Evolutionary conservation across 2,888 invertebrate species (phyloP).

Genomic region (Synergus japonicus): DNA sequence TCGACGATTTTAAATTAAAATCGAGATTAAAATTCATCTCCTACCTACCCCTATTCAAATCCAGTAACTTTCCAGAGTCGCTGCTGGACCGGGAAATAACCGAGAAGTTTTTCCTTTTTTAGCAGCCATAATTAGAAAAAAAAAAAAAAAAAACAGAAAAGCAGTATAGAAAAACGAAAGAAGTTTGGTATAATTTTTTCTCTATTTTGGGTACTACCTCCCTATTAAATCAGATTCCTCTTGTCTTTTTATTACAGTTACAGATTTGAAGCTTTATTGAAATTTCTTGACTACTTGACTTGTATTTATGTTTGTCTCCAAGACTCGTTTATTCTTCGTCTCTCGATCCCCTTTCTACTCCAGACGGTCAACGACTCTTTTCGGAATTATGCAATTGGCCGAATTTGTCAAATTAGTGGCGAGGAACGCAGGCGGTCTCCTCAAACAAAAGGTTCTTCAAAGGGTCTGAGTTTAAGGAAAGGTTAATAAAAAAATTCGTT

Average conservation of each 20-base stretch:
- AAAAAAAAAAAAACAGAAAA: no score
- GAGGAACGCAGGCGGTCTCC: conserved; percentile 51
- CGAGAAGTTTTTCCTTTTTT: no score
- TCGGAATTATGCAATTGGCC: conserved; percentile 75
- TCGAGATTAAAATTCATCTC: conserved; percentile 40
- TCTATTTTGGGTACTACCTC: no score
- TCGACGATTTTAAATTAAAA: background rate
- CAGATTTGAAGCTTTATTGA: conserved; percentile 13
- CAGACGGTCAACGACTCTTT: conserved; percentile 72
- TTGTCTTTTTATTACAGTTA: background rate
- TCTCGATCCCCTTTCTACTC: conserved; percentile 40
- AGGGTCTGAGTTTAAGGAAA: conserved; percentile 25
- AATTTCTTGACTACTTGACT: conserved; percentile 9
- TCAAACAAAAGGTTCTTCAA: conserved; percentile 46
- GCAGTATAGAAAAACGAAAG: no score
- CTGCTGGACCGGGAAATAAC: no score
- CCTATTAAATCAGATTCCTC: no score
- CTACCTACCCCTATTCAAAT: background rate
- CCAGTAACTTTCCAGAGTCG: background rate
- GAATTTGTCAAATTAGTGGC: conserved; percentile 74
- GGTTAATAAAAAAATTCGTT: conserved; percentile 12
- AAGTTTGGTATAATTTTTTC: no score
- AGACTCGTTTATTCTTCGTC: conserved; percentile 27
- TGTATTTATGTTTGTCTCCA: conserved; percentile 39
- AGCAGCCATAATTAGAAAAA: no score